Conservation (phyloP, 1,140 invertebrate genomes). For the Cryptotermes secundus region DNA sequence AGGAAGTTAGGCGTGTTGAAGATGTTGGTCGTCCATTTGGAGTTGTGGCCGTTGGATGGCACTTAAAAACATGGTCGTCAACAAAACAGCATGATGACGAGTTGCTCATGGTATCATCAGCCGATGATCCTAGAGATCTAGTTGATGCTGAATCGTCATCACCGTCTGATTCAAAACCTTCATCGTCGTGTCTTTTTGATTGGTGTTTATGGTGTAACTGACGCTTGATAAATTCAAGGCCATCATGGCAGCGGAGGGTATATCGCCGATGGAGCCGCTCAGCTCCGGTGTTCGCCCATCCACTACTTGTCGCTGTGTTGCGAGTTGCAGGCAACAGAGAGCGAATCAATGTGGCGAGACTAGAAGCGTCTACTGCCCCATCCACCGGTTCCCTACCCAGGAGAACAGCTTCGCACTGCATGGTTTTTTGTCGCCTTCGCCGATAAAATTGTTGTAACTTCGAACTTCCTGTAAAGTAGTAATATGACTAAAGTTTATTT, state of each 20-base stretch:
- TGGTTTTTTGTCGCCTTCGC: neutral
- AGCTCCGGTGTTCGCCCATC: neutral
- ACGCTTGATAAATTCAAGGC: slow-evolving; percentile 33
- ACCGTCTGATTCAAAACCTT: slow-evolving; percentile 50
- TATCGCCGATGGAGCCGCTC: slow-evolving; percentile 21
- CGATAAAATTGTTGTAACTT: too few species aligned
- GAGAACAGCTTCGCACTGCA: slow-evolving; percentile 38
- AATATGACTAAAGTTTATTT: neutral
- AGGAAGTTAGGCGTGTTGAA: neutral
- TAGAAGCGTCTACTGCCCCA: slow-evolving; percentile 38
- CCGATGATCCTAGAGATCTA: slow-evolving; percentile 33
- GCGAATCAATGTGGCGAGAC: slow-evolving; percentile 37
- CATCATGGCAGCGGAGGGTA: slow-evolving; percentile 35
- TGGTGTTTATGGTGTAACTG: neutral
- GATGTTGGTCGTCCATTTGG: neutral
- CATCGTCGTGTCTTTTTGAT: slow-evolving; percentile 40
- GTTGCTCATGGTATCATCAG: slow-evolving; percentile 34
- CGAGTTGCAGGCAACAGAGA: slow-evolving; percentile 23
- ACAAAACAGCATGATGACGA: slow-evolving; percentile 34
- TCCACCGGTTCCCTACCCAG: slow-evolving; percentile 38
- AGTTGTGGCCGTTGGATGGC: neutral
- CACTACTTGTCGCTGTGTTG: neutral
- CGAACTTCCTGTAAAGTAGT: neutral
- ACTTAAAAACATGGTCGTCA: slow-evolving; percentile 36
- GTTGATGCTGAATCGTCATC: slow-evolving; percentile 42